Evolutionary conservation across 2,797 vertebrate species (phyloP).

Genomic region (Xerus rutilus): DNA sequence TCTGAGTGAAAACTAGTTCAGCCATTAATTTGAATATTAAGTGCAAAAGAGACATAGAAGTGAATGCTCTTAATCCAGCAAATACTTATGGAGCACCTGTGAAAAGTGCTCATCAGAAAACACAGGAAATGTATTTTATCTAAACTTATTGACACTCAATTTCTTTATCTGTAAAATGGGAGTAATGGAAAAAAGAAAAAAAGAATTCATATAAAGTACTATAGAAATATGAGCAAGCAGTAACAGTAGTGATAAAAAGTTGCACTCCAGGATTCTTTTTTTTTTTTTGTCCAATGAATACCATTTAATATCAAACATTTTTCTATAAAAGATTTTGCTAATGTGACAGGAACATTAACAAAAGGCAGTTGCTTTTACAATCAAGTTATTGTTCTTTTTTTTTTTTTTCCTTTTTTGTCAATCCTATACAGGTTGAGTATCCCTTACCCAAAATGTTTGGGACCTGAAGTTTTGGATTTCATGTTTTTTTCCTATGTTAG

Average conservation of each 20-base stretch:
- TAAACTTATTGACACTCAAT: constrained; percentile 14
- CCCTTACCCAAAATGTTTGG: not conserved
- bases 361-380: constrained; percentile 24
- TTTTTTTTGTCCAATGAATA: not conserved
- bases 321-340: constrained; percentile 17
- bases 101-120: not conserved
- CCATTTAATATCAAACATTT: constrained; percentile 56
- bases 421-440: not conserved
- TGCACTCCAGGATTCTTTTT: not conserved
- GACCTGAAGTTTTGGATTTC: not conserved
- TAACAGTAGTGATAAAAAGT: not conserved
- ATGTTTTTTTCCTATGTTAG: not conserved
- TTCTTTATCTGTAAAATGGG: constrained; percentile 66
- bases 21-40: constrained; percentile 79
- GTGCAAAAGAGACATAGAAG: constrained; percentile 56
- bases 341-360: constrained; percentile 25
- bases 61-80: constrained; percentile 49
- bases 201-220: not conserved
- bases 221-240: not conserved
- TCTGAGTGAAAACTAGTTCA: constrained; percentile 63
- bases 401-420: not conserved
- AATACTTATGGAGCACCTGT: not conserved
- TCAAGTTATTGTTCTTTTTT: not conserved
- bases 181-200: constrained; percentile 36
- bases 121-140: not conserved